phyloP scores from a whole-genome alignment of 2,888 invertebrate species.

The Orthosia incerta region DNA sequence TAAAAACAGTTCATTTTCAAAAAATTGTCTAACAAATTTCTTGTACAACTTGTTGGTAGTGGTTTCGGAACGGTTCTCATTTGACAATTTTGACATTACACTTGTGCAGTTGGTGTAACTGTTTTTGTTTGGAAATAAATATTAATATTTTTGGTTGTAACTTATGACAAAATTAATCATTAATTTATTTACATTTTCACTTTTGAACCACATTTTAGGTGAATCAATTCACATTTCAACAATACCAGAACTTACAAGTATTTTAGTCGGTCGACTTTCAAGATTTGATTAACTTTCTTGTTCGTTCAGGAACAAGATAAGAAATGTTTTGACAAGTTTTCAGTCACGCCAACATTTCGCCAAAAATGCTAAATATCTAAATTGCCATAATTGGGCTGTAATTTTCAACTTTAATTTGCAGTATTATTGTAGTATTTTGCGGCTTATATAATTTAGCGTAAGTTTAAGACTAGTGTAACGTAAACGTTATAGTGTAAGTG shows the following conservation, averaged over 20 bases:
- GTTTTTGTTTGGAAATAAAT: conserved; percentile 45
- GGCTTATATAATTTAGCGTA: conserved; percentile 55
- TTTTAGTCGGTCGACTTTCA: neutral
- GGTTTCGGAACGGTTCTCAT: conserved; percentile 48
- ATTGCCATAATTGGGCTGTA: conserved; percentile 79
- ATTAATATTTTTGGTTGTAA: neutral
- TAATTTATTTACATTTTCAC: too few species aligned
- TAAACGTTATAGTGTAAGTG: conserved; percentile 56
- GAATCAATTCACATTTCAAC: neutral
- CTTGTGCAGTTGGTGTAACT: conserved; percentile 27
- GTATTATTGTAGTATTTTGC: conserved; percentile 72
- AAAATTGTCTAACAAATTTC: neutral
- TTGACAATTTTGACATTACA: conserved; percentile 51
- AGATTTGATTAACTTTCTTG: neutral
- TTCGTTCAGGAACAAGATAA: conserved; percentile 50
- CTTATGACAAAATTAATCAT: neutral
- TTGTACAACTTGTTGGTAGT: accelerated
- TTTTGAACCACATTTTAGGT: neutral
- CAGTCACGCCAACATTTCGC: conserved; percentile 68
- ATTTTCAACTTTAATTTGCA: conserved; percentile 76
- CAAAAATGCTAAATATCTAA: conserved; percentile 71
- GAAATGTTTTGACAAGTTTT: conserved; percentile 64
- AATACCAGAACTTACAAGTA: too few species aligned
- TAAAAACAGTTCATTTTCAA: neutral
- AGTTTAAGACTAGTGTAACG: conserved; percentile 63